phyloP scores from a whole-genome alignment of 2,113 vertebrate genomes.

The Baryphthengus martii region DNA sequence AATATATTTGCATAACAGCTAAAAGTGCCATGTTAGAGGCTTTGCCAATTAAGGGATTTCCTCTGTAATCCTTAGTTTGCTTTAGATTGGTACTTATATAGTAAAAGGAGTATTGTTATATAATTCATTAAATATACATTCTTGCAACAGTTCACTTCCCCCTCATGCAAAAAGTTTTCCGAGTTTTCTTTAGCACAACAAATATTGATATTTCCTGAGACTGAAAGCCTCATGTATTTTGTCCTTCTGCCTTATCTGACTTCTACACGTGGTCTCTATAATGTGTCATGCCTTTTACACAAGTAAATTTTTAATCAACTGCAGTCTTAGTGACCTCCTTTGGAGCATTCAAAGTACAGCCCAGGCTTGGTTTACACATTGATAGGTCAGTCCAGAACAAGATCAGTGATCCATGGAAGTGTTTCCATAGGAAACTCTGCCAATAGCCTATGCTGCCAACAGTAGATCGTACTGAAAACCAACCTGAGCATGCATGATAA shows the following conservation, averaged over 20 bases:
- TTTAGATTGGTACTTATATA: not conserved
- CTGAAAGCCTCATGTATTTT: not conserved
- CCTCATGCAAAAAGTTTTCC: not conserved
- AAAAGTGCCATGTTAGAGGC: not conserved
- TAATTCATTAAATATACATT: not conserved
- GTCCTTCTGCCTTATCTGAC: not conserved
- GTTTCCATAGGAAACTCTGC: not conserved
- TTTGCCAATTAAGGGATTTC: slow-evolving; percentile 15
- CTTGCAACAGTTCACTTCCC: not conserved
- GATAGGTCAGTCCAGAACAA: slow-evolving; percentile 4
- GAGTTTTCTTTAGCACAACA: not conserved
- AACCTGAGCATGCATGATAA: not conserved
- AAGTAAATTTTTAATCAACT: slow-evolving; percentile 37
- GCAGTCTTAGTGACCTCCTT: slow-evolving; percentile 46
- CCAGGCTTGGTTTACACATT: slow-evolving; percentile 47
- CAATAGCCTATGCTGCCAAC: not conserved
- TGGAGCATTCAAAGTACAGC: slow-evolving; percentile 47
- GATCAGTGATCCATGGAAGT: not conserved
- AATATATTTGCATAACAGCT: not conserved
- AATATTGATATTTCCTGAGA: not conserved
- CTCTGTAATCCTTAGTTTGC: not conserved
- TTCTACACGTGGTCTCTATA: not conserved
- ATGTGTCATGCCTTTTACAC: not conserved
- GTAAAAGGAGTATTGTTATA: not conserved
- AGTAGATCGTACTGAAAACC: not conserved